phyloP scores from a whole-genome alignment of 2,888 invertebrate species.

The Leucozona laternaria region DNA sequence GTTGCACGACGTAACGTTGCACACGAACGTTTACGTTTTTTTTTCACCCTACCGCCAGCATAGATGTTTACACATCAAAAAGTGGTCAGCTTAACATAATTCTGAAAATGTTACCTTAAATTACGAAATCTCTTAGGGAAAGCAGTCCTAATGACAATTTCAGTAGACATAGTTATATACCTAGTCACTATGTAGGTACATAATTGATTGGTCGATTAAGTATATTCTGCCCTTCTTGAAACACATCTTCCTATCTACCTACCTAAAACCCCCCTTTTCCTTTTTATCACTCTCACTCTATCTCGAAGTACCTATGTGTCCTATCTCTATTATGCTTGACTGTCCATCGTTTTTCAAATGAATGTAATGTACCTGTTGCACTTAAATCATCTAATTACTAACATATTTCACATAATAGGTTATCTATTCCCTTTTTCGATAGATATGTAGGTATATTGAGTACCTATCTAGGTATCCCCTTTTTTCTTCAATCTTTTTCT shows the following conservation, averaged over 20 bases:
- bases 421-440: constrained; percentile 47
- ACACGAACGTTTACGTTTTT: too few relatives aligned
- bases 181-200: too few relatives aligned
- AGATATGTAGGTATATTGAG: background rate
- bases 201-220: background rate
- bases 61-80: too few relatives aligned
- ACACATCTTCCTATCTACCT: background rate
- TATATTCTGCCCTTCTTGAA: background rate
- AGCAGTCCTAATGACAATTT: background rate
- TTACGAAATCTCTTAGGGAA: background rate
- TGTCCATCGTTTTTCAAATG: constrained; percentile 11
- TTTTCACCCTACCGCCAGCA: too few relatives aligned
- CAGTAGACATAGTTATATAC: too few relatives aligned
- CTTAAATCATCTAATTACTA: constrained; percentile 36
- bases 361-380: constrained; percentile 65
- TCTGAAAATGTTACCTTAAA: too few relatives aligned
- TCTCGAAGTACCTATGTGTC: background rate
- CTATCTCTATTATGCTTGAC: background rate
- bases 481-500: constrained; percentile 30
- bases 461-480: constrained; percentile 47
- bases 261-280: background rate
- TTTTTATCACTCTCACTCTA: background rate
- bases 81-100: too few relatives aligned
- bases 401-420: constrained; percentile 63
- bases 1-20: too few relatives aligned